A percentile compares a stretch with the other conserved stretches of the same genome.
phyloP scores from a whole-genome alignment of 2,113 vertebrate species.

The Arothron firmamentum region DNA sequence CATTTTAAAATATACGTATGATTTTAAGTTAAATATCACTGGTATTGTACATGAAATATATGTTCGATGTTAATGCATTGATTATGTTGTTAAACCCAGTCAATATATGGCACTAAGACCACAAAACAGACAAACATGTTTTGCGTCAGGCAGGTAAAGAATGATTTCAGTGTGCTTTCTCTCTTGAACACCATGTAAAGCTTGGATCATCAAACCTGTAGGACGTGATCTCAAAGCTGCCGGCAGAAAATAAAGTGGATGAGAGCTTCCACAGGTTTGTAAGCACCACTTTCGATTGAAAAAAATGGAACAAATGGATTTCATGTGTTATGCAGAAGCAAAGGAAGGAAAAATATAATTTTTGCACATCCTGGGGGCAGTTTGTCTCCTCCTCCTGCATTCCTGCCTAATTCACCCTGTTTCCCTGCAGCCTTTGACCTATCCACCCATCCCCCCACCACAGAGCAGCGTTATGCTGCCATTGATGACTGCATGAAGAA shows the following conservation, averaged over 20 bases:
- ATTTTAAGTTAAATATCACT: neutral
- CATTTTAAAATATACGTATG: neutral
- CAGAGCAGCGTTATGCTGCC: constrained; percentile 11
- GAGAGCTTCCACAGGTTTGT: too few relatives aligned
- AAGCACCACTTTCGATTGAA: too few relatives aligned
- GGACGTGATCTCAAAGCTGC: too few relatives aligned
- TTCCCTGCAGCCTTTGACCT: constrained; percentile 44
- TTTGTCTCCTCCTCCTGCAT: constrained; percentile 34
- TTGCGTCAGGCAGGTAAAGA: too few relatives aligned
- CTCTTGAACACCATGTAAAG: too few relatives aligned
- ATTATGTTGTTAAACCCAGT: too few relatives aligned
- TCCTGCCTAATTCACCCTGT: constrained; percentile 39
- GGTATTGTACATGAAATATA: neutral
- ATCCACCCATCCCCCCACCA: constrained; percentile 47
- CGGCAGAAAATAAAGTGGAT: too few relatives aligned
- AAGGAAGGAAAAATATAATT: constrained; percentile 3
- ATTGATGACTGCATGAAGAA: constrained; percentile 8
- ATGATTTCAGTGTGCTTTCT: too few relatives aligned
- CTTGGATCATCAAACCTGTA: too few relatives aligned
- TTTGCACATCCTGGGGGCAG: neutral
- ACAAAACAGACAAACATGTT: too few relatives aligned
- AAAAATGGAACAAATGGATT: too few relatives aligned
- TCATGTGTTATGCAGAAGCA: neutral
- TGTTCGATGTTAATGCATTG: neutral
- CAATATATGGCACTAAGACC: too few relatives aligned